A percentile compares a stretch with the other conserved stretches of the same genome.
Conservation (phyloP, 1,140 invertebrate genomes). For the Bombus balteatus region DNA sequence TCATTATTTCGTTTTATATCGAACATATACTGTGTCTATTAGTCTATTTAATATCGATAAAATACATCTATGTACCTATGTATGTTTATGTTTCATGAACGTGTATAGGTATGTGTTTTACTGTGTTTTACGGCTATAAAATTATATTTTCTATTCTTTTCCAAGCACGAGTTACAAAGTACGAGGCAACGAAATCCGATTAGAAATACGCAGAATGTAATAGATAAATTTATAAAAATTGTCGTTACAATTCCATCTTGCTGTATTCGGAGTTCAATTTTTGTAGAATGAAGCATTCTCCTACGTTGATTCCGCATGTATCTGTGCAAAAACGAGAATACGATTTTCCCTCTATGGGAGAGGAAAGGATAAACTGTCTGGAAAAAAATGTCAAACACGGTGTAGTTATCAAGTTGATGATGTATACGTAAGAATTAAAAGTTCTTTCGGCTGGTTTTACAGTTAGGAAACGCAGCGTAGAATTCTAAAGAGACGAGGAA, state of each 20-base stretch:
- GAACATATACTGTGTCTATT: too few relatives aligned
- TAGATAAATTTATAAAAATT: too few relatives aligned
- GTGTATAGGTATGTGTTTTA: background rate
- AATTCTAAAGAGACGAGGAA: background rate
- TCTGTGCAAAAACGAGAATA: too few relatives aligned
- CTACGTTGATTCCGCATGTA: too few relatives aligned
- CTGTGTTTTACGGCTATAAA: background rate
- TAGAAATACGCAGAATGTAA: too few relatives aligned
- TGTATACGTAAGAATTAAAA: background rate
- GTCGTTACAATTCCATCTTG: too few relatives aligned
- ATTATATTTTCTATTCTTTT: background rate
- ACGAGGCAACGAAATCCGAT: background rate
- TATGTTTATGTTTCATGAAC: background rate
- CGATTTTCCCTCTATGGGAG: too few relatives aligned
- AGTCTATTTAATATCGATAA: too few relatives aligned
- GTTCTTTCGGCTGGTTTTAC: background rate
- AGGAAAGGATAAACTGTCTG: background rate
- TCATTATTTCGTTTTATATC: background rate
- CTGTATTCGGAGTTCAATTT: too few relatives aligned
- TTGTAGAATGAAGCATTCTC: too few relatives aligned
- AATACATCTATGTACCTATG: background rate
- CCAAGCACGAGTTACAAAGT: background rate
- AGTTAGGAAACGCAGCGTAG: background rate
- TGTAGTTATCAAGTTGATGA: background rate
- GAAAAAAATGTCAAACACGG: background rate